Evolutionary conservation across 53 echinoderm and acorn worm genomes (phyloP).

Genomic region (Luidia sarsii): DNA sequence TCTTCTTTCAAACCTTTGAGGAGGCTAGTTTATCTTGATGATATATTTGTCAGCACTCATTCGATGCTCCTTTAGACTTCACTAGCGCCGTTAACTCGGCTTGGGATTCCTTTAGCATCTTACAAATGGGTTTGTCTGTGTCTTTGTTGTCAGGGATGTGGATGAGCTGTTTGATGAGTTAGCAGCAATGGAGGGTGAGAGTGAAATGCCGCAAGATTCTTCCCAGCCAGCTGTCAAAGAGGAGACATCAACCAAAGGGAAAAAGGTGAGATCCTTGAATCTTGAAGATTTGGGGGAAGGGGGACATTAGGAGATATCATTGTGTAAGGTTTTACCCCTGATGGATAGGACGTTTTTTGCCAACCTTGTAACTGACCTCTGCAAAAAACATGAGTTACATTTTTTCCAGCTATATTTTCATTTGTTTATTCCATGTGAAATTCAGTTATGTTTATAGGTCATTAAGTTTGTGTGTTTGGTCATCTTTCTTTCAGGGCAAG

Average conservation of each 20-base stretch:
- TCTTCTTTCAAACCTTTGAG: no score
- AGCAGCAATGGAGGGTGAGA: slow-evolving; percentile 29
- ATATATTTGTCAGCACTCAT: no score
- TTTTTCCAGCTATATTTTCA: neutral
- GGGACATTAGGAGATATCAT: no score
- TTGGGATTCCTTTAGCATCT: no score
- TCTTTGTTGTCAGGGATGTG: slow-evolving; percentile 50
- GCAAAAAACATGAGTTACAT: neutral
- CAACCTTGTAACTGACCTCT: no score
- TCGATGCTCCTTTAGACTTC: no score
- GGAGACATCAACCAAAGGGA: slow-evolving; percentile 43
- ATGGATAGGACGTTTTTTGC: no score
- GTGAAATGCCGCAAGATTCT: slow-evolving; percentile 19
- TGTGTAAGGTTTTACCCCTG: neutral
- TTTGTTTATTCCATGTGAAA: neutral
- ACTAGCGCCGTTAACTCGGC: no score
- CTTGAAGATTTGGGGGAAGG: no score
- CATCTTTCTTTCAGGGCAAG: slow-evolving; percentile 25
- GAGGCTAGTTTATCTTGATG: no score
- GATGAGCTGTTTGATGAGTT: slow-evolving; percentile 50
- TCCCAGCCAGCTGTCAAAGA: slow-evolving; percentile 28
- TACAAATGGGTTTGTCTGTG: no score
- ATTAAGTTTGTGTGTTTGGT: no score
- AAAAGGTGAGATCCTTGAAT: slow-evolving; percentile 19
- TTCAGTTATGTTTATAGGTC: neutral